phyloP scores from a whole-genome alignment of 2,888 invertebrate species.

The Synanthedon andrenaeformis region DNA sequence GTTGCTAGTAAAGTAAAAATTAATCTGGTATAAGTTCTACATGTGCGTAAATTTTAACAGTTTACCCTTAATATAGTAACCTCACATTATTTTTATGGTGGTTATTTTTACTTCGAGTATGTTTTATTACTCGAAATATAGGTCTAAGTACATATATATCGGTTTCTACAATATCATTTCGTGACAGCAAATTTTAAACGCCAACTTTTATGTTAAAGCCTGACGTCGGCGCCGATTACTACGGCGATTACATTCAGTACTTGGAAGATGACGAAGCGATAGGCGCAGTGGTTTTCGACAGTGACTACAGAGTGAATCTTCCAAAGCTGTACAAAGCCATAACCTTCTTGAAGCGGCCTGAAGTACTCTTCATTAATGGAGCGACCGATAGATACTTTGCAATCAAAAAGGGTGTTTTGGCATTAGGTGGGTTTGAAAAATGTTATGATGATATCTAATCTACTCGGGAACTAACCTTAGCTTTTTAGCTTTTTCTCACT shows the following conservation, averaged over 20 bases:
- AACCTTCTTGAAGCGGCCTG: slow-evolving; percentile 53
- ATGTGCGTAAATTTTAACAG: too few species aligned
- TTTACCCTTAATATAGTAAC: too few species aligned
- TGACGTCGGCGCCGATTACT: slow-evolving; percentile 24
- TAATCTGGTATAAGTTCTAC: too few species aligned
- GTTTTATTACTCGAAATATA: too few species aligned
- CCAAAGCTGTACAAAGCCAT: slow-evolving; percentile 60
- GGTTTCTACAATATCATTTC: too few species aligned
- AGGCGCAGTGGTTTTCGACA: slow-evolving; percentile 71
- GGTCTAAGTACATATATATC: too few species aligned
- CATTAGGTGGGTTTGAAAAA: slow-evolving; percentile 36
- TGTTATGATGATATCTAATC: not conserved
- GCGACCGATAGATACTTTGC: slow-evolving; percentile 54
- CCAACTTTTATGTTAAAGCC: slow-evolving; percentile 25
- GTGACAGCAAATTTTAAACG: too few species aligned
- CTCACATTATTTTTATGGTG: too few species aligned
- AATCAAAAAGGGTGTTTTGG: slow-evolving; percentile 24
- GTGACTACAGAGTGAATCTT: slow-evolving; percentile 60
- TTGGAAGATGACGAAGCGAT: slow-evolving; percentile 49
- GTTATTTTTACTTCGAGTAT: too few species aligned
- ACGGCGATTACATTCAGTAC: slow-evolving; percentile 31
- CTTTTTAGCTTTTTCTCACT: too few species aligned
- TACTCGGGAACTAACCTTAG: too few species aligned
- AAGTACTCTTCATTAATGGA: slow-evolving; percentile 64
- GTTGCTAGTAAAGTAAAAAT: too few species aligned